Percentiles rank a stretch among this genome's conserved stretches.
Evolutionary conservation across 1,140 invertebrate species (phyloP).

Genomic region (Brachionus rotundiformis): DNA sequence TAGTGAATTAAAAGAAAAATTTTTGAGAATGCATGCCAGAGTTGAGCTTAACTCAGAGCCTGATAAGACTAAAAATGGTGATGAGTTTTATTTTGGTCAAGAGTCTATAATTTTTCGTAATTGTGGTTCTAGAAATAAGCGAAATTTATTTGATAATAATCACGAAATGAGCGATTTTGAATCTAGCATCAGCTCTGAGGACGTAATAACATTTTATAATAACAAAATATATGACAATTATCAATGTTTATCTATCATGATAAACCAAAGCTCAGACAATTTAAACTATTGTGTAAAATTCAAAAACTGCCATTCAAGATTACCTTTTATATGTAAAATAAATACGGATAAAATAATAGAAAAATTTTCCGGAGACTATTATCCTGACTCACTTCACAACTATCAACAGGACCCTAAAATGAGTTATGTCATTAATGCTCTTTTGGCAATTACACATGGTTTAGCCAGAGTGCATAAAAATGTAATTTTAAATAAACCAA

Average conservation of each 20-base stretch:
- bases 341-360: not conserved
- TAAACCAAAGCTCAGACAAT: not conserved
- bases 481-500: slow-evolving; percentile 58
- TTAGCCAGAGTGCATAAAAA: slow-evolving; percentile 68
- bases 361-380: not conserved
- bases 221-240: not conserved
- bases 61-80: not conserved
- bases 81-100: not conserved
- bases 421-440: slow-evolving; percentile 75
- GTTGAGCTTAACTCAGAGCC: not conserved
- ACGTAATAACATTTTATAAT: slow-evolving; percentile 7
- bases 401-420: slow-evolving; percentile 76
- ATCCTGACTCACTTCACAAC: slow-evolving; percentile 58
- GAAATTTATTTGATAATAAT: not conserved
- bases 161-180: slow-evolving; percentile 3
- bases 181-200: not conserved
- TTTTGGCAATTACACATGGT: slow-evolving; percentile 72
- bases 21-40: not conserved
- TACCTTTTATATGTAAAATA: slow-evolving; percentile 26
- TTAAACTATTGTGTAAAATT: not conserved
- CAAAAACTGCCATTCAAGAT: not conserved
- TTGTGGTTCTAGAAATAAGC: not conserved
- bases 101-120: not conserved
- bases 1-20: not conserved
- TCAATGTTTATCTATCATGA: slow-evolving; percentile 7